Base-by-base conservation (phyloP, 2,797 vertebrate species). In the Emys orbicularis region DNA sequence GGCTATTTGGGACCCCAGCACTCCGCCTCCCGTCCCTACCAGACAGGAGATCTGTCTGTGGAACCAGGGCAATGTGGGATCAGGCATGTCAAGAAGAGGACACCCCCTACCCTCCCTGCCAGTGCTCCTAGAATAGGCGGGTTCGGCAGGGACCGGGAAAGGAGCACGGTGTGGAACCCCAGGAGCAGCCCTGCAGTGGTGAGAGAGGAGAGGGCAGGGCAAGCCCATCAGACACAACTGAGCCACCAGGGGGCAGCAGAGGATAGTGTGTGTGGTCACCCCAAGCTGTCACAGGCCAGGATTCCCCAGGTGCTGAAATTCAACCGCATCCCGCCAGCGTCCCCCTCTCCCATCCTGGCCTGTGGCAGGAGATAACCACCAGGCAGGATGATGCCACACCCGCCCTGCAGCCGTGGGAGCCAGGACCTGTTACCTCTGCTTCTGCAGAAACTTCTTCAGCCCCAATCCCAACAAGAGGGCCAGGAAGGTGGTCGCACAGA, bases 381-480 rank as follows among this genome's bases (percentile, higher is more conserved):
- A 50, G 23, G 31, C 16, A 23, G 19, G 3, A 34, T 8, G 34
- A 11, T 15, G 11, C 61, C n/a, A 87, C 12, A 44, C 23, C 41
- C 44, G 16, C 27, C 13, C 16, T n/a, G 84, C 61, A 49, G 61
- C 41, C 8, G 13, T 8, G 16, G 34, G 7, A 79, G 12, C 44
- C 47, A 31, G 47, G 31, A 13, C 27, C 47, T 6, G 31, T 8
- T 94, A 97, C 96, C 97, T 96, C 87, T 72, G 57, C 29, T 25
- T 93, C 68, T 87, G 1, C 5, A 61, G 59, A 27, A 61, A 86
- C 79, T 13, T 87, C 96, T 95, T 97, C 87, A 97, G 89, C 47
- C 94, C 87, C n/a, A 97, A 2, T 59, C 98, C 96, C 0, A 97
- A 96, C 90, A 97, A 87, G 8, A 98, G 94, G 3, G 98, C 95